These are phyloP conservation scores for Dyspetes luteomarginatus DNA, from an alignment of 2,888 invertebrate species.

Conservation along the genomic window DNA sequence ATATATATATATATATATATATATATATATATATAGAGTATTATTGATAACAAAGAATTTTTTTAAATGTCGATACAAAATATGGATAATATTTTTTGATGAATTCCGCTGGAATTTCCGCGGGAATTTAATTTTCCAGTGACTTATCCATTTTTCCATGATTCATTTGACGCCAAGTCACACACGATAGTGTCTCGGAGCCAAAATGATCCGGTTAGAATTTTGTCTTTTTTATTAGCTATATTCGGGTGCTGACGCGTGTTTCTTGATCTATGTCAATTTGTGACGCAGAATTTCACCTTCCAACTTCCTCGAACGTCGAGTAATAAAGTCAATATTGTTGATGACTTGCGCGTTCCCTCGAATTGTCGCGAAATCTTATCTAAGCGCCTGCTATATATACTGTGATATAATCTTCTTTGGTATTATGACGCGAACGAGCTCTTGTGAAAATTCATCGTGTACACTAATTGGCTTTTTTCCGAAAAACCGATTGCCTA, in stretches of 20 bases:
- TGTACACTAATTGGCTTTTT: background rate
- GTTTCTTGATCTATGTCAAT: too few species aligned
- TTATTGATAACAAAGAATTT: too few species aligned
- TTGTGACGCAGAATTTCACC: background rate
- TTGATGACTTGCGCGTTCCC: background rate
- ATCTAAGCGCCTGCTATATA: constrained; percentile 66
- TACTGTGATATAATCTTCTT: background rate
- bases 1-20: background rate
- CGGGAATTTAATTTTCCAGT: too few species aligned
- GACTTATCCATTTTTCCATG: too few species aligned
- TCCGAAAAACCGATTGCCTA: background rate
- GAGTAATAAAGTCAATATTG: background rate
- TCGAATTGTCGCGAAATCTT: constrained; percentile 67
- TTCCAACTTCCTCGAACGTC: background rate
- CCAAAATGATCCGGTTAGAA: too few species aligned
- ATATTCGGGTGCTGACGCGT: too few species aligned
- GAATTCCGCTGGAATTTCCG: too few species aligned
- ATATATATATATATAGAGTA: background rate
- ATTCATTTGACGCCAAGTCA: too few species aligned
- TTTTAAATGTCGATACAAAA: too few species aligned
- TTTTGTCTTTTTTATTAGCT: too few species aligned
- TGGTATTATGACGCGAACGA: background rate
- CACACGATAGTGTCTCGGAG: too few species aligned
- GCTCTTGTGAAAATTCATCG: background rate
- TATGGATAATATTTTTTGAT: too few species aligned